phyloP scores from a whole-genome alignment of 2,113 vertebrate genomes.

The Lota lota region DNA sequence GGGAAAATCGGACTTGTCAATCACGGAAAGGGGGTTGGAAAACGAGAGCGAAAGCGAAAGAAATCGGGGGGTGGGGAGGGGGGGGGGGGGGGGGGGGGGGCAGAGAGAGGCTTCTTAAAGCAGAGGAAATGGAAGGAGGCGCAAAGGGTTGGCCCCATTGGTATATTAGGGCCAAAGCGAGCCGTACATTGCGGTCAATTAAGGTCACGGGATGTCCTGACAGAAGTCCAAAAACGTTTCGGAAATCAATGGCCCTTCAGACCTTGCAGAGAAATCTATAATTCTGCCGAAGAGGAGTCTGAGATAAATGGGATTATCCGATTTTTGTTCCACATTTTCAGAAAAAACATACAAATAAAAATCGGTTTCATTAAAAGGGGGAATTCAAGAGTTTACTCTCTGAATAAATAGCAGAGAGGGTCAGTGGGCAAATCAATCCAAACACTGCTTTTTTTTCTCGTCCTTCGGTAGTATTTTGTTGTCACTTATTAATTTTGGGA shows the following conservation, averaged over 20 bases:
- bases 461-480: not conserved
- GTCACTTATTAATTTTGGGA: slow-evolving; percentile 20
- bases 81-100: slow-evolving; percentile 10
- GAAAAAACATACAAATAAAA: slow-evolving; percentile 40
- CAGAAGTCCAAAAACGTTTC: slow-evolving; percentile 33
- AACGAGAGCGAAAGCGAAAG: no score
- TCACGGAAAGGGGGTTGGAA: not conserved
- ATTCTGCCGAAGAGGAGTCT: slow-evolving; percentile 17
- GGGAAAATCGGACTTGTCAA: slow-evolving; percentile 31
- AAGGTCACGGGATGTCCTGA: slow-evolving; percentile 46
- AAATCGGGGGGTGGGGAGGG: slow-evolving; percentile 13
- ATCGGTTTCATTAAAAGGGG: slow-evolving; percentile 34
- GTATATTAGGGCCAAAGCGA: slow-evolving; percentile 18
- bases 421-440: slow-evolving; percentile 17
- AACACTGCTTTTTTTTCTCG: not conserved
- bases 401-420: slow-evolving; percentile 47
- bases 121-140: not conserved
- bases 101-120: not conserved
- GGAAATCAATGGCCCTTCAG: slow-evolving; percentile 59
- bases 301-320: slow-evolving; percentile 10
- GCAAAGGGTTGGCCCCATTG: not conserved
- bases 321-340: slow-evolving; percentile 4
- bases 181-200: slow-evolving; percentile 33
- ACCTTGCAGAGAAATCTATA: slow-evolving; percentile 15
- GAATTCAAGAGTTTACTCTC: slow-evolving; percentile 69